A percentile compares a stretch with the other conserved stretches of the same genome.
phyloP scores from a whole-genome alignment of 2,797 vertebrate species.

The Amniataba percoides region DNA sequence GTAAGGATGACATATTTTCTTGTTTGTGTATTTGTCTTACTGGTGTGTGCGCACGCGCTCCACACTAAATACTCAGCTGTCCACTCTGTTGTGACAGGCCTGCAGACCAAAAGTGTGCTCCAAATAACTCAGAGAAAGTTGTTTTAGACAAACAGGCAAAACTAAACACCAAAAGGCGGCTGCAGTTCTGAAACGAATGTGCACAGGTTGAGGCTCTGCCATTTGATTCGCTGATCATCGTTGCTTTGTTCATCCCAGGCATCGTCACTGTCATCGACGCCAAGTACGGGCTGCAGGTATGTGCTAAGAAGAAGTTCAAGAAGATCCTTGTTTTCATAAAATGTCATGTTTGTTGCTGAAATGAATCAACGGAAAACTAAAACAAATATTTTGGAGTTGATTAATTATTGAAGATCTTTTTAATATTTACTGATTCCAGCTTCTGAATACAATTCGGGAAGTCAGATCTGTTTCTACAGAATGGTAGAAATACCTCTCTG shows the following conservation, averaged over 20 bases:
- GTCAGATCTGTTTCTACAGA: too few relatives aligned
- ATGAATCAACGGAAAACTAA: not conserved
- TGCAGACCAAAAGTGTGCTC: conserved; percentile 58
- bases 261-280: conserved; percentile 96
- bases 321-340: not conserved
- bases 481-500: too few relatives aligned
- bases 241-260: conserved; percentile 79
- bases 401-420: not conserved
- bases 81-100: conserved; percentile 62
- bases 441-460: not conserved
- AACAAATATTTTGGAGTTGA: not conserved
- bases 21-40: conserved; percentile 19
- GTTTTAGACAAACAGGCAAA: conserved; percentile 34
- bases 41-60: conserved; percentile 9
- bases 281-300: conserved; percentile 93
- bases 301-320: conserved; percentile 27
- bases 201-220: not conserved
- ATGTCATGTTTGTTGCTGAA: not conserved
- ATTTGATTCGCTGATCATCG: conserved; percentile 1
- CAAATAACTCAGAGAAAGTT: conserved; percentile 49
- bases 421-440: not conserved
- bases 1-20: conserved; percentile 4
- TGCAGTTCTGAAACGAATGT: conserved; percentile 5
- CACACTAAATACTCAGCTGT: conserved; percentile 70
- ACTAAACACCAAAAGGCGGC: conserved; percentile 60